phyloP scores from a whole-genome alignment of 2,888 invertebrate species.

The Drosophila lacicola region DNA sequence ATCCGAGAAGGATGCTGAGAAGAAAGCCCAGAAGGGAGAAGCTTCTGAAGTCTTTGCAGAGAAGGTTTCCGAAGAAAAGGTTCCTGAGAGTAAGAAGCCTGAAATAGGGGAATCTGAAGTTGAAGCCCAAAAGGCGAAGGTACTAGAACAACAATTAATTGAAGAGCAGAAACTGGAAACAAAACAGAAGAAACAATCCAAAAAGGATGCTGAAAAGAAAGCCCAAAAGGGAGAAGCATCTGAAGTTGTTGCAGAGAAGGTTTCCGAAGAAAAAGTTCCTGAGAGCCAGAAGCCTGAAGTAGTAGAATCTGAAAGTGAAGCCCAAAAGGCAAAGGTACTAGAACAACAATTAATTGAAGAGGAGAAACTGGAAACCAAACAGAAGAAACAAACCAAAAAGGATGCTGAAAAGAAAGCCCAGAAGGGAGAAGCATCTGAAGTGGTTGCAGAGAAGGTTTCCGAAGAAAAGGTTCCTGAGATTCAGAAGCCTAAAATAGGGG shows the following conservation, averaged over 20 bases:
- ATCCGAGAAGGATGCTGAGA: not conserved
- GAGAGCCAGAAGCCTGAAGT: slow-evolving; percentile 24
- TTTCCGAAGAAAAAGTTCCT: slow-evolving; percentile 11
- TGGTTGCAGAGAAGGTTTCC: slow-evolving; percentile 12
- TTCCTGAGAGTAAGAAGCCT: too few species aligned
- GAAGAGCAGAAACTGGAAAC: too few species aligned
- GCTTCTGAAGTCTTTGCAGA: slow-evolving; percentile 8
- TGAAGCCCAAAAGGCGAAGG: too few species aligned
- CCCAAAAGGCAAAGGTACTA: slow-evolving; percentile 3
- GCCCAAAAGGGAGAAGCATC: slow-evolving; percentile 21
- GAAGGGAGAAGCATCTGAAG: slow-evolving; percentile 29
- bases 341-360: slow-evolving; percentile 19
- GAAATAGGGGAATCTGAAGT: too few species aligned
- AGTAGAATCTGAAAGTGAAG: slow-evolving; percentile 6
- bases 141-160: too few species aligned
- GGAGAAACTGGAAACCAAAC: slow-evolving; percentile 17
- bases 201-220: slow-evolving; percentile 10
- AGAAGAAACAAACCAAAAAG: not conserved
- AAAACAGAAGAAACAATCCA: too few species aligned
- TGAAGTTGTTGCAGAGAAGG: slow-evolving; percentile 23
- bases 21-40: not conserved
- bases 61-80: not conserved
- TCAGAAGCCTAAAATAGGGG: slow-evolving; percentile 3
- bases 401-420: slow-evolving; percentile 3
- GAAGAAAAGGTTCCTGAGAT: slow-evolving; percentile 31